Conservation (phyloP, 2,113 vertebrate genomes). For the Fulmarus glacialis region DNA sequence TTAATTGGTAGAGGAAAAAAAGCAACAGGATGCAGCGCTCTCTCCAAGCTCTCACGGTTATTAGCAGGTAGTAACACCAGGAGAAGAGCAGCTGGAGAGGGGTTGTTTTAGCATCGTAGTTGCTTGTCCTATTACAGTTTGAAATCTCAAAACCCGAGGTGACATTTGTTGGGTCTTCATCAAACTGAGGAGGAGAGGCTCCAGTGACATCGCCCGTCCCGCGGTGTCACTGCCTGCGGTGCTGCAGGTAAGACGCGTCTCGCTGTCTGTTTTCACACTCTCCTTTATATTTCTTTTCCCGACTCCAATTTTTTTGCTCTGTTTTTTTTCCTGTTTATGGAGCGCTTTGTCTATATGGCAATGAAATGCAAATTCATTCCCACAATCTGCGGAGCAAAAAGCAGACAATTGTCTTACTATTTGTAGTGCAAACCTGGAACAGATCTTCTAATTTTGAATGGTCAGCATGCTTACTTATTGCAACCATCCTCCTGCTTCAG, state of each 20-base stretch:
- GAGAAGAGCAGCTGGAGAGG: neutral
- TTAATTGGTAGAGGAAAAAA: neutral
- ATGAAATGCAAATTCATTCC: accelerated
- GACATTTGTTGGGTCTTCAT: neutral
- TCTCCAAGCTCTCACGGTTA: accelerated
- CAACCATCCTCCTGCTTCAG: neutral
- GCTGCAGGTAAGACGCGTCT: neutral
- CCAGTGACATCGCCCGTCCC: accelerated
- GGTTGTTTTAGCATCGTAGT: neutral
- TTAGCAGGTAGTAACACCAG: neutral
- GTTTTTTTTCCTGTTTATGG: accelerated
- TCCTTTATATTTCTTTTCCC: accelerated
- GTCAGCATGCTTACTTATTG: accelerated
- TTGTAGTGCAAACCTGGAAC: accelerated
- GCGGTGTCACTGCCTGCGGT: accelerated
- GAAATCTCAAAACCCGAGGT: neutral
- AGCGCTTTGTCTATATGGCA: no score
- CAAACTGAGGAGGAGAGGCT: neutral
- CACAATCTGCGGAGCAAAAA: accelerated
- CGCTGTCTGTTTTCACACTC: accelerated
- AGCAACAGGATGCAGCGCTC: neutral
- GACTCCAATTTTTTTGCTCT: accelerated
- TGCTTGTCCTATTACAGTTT: neutral
- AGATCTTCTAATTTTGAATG: accelerated
- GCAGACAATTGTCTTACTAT: accelerated